Conservation (phyloP, 2,888 invertebrate species). For the Drosophila lacicola region DNA sequence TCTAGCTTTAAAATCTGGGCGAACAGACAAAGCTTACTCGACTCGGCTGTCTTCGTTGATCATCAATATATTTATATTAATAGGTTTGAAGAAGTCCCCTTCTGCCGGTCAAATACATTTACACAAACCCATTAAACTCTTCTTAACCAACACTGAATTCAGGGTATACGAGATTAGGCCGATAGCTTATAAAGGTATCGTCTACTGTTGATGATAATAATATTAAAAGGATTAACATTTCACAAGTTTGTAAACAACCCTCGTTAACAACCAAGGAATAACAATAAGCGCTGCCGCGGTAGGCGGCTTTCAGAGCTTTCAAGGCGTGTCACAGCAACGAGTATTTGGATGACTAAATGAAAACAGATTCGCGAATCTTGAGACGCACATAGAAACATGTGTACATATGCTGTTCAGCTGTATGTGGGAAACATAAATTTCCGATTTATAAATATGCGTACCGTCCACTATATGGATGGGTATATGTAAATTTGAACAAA, state of each 20-base stretch:
- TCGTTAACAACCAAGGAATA: conserved; percentile 20
- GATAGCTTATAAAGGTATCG: too few species aligned
- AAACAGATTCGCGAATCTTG: conserved; percentile 15
- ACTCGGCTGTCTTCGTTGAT: too few species aligned
- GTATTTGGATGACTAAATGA: conserved; percentile 36
- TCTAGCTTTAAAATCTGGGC: too few species aligned
- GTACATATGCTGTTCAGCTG: background rate
- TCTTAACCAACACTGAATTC: too few species aligned
- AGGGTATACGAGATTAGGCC: too few species aligned
- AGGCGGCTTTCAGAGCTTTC: conserved; percentile 42
- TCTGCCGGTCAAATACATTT: too few species aligned
- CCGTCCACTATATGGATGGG: background rate
- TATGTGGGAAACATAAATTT: background rate
- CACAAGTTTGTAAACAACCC: conserved; percentile 7
- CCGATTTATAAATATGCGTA: conserved; percentile 6
- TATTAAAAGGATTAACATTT: background rate
- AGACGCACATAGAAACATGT: conserved; percentile 21
- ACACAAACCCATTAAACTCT: too few species aligned
- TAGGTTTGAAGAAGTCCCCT: too few species aligned
- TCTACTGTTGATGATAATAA: too few species aligned
- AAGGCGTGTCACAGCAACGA: conserved; percentile 41
- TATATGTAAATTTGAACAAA: background rate
- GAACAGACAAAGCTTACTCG: too few species aligned
- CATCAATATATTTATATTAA: too few species aligned
- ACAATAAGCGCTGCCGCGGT: conserved; percentile 25